Percentiles rank a stretch among this genome's conserved stretches.
phyloP scores from a whole-genome alignment of 2,113 vertebrate genomes.

The Nesogale talazaci region DNA sequence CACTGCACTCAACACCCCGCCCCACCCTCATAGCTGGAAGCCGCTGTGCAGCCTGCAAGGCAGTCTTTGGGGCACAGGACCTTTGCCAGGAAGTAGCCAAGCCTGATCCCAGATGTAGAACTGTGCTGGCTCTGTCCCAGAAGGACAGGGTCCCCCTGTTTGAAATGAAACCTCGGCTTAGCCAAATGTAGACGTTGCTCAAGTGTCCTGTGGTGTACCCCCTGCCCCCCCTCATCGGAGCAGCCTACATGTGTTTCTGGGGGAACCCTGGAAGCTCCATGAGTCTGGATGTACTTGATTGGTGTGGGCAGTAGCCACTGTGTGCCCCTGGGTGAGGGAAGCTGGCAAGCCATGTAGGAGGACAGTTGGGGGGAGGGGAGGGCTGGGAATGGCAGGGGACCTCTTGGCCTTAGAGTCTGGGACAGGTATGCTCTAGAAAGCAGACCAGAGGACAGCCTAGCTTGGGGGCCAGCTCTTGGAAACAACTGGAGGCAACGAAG shows the following conservation, averaged over 20 bases:
- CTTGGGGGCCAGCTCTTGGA: neutral
- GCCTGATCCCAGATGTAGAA: neutral
- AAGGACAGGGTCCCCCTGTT: neutral
- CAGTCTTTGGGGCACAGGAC: neutral
- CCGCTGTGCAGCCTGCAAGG: neutral
- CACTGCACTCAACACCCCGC: neutral
- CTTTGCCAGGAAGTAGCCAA: neutral
- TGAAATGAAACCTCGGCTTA: neutral
- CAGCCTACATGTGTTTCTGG: slow-evolving; percentile 41
- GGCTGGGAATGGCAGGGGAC: neutral
- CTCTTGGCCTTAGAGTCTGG: neutral
- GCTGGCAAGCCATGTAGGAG: neutral
- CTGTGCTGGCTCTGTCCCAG: neutral
- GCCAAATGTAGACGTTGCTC: neutral
- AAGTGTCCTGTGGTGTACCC: neutral
- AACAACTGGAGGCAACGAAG: neutral
- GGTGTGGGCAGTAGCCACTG: neutral
- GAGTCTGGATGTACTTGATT: neutral
- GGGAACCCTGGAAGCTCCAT: slow-evolving; percentile 5
- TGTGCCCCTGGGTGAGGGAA: neutral
- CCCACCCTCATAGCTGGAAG: neutral
- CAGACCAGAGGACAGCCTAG: neutral
- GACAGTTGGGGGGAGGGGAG: neutral
- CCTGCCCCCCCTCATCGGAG: neutral
- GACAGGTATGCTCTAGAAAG: slow-evolving; percentile 53